These are phyloP conservation scores for Crotophaga sulcirostris DNA, from an alignment of 2,113 vertebrate species.

Conservation along the genomic window DNA sequence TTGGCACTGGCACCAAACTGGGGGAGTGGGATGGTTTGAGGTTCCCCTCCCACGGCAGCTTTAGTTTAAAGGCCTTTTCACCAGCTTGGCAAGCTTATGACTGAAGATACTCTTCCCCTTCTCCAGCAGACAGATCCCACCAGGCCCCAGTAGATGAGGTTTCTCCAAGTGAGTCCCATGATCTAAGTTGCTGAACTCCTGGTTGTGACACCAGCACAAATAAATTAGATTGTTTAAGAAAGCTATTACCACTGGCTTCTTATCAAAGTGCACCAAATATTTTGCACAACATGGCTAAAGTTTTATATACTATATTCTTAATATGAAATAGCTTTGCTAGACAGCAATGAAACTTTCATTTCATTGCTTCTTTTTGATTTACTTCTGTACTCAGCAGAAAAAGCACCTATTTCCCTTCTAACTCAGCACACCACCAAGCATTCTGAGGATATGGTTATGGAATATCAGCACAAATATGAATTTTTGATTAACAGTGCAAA, in stretches of 20 bases:
- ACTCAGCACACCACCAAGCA: neutral
- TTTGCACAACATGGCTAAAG: neutral
- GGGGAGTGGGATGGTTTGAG: too few relatives aligned
- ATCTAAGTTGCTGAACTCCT: too few relatives aligned
- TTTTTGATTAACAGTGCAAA: neutral
- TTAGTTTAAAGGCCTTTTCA: too few relatives aligned
- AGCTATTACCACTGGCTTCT: neutral
- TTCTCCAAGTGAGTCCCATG: too few relatives aligned
- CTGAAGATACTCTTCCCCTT: too few relatives aligned
- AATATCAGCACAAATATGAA: neutral
- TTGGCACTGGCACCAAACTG: too few relatives aligned
- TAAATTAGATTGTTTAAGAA: constrained; percentile 34
- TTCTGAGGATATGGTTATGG: neutral
- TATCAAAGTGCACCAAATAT: constrained; percentile 28
- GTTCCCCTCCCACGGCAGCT: too few relatives aligned
- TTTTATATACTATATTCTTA: constrained; percentile 40
- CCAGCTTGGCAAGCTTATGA: too few relatives aligned
- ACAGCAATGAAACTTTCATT: constrained; percentile 8
- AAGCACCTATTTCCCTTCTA: neutral
- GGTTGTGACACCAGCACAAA: neutral
- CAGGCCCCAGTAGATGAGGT: too few relatives aligned
- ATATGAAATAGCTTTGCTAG: neutral
- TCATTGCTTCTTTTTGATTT: constrained; percentile 48
- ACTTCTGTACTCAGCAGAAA: constrained; percentile 8
- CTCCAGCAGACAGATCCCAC: too few relatives aligned